Conservation (phyloP, 2,113 vertebrate species). For the Odontophorus gujanensis region DNA sequence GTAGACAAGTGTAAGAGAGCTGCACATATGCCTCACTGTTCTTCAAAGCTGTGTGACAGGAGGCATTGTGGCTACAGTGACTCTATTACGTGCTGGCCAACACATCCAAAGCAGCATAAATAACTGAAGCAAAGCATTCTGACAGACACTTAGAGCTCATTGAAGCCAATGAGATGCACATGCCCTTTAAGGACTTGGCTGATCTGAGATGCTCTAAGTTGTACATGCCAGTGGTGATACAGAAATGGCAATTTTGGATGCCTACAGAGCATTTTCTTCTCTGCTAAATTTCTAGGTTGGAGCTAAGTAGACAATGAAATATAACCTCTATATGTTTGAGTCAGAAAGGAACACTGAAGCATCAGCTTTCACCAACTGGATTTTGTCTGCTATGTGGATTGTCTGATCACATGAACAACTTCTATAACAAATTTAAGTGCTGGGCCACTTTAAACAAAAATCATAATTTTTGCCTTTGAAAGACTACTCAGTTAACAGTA, state of each 20-base stretch:
- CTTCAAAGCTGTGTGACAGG: not conserved
- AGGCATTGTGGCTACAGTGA: not conserved
- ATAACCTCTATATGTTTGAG: not conserved
- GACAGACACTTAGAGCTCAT: not conserved
- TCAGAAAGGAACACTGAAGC: not conserved
- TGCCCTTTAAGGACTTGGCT: not conserved
- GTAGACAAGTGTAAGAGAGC: not conserved
- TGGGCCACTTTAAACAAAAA: not conserved
- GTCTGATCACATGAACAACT: not conserved
- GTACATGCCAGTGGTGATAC: not conserved
- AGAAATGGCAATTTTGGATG: not conserved
- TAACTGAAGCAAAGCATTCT: not conserved
- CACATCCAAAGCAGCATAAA: not conserved
- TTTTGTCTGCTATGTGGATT: not conserved
- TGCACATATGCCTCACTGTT: not conserved
- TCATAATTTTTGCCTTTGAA: not conserved
- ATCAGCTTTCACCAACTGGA: not conserved
- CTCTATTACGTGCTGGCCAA: not conserved
- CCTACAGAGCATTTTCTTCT: not conserved
- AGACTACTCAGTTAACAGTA: not conserved
- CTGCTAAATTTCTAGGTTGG: not conserved
- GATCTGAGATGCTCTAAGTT: not conserved
- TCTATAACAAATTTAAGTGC: not conserved
- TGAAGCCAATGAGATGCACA: not conserved
- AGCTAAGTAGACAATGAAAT: not conserved